Conservation (phyloP, 2,888 invertebrate genomes). For the Strigamia transsilvanica region DNA sequence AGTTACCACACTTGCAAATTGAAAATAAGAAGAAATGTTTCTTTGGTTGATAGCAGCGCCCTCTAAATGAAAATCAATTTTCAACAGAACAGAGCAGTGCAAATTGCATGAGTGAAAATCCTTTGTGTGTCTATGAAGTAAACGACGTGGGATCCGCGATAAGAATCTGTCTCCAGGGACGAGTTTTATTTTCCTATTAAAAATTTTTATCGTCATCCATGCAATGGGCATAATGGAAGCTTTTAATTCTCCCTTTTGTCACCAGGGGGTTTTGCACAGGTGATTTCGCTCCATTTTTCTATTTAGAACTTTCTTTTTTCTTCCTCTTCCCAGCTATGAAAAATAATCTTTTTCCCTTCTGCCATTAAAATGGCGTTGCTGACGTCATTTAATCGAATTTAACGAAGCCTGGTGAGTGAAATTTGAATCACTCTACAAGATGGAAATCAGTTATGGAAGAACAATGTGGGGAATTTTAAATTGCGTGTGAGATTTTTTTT, state of each 20-base stretch:
- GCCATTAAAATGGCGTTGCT: neutral
- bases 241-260: neutral
- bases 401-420: neutral
- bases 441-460: neutral
- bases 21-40: neutral
- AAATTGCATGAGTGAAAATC: constrained; percentile 8
- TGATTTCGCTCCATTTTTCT: neutral
- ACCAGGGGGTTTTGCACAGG: constrained; percentile 1
- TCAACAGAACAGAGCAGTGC: neutral
- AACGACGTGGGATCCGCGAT: neutral
- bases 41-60: neutral
- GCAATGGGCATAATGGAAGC: neutral
- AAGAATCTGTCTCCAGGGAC: constrained; percentile 2
- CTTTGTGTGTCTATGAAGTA: neutral
- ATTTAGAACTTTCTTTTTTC: neutral
- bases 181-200: constrained; percentile 3
- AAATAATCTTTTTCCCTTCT: neutral
- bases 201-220: neutral
- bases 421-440: neutral
- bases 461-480: neutral
- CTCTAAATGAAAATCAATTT: constrained; percentile 2
- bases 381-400: neutral
- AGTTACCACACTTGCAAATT: too few species aligned
- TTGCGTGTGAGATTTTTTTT: neutral
- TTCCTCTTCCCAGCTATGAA: neutral